phyloP scores from a whole-genome alignment of 2,888 invertebrate species.

The Sesamia inferens region DNA sequence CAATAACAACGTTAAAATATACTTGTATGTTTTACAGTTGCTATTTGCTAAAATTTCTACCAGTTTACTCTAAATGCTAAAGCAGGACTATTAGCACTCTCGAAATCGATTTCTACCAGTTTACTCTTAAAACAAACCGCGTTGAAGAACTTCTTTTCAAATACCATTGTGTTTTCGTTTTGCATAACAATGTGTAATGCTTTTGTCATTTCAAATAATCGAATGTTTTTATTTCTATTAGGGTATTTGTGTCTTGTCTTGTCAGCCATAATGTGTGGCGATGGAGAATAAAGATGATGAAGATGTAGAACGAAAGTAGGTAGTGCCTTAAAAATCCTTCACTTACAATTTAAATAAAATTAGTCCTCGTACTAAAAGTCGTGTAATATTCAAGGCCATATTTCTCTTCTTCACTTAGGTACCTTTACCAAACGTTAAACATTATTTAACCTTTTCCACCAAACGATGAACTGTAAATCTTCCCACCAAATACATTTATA shows the following conservation, averaged over 20 bases:
- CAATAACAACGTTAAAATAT: no score
- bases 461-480: slow-evolving; percentile 2
- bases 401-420: background rate
- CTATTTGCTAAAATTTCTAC: background rate
- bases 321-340: background rate
- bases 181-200: background rate
- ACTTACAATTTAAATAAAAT: background rate
- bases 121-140: background rate
- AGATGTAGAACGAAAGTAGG: no score
- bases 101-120: background rate
- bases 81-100: background rate
- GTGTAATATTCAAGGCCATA: background rate
- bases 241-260: no score
- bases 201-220: no score
- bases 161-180: background rate
- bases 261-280: no score
- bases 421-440: background rate
- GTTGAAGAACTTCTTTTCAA: background rate
- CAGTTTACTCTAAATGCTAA: no score
- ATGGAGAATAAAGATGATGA: no score
- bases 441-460: background rate
- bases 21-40: background rate
- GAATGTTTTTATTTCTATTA: no score
- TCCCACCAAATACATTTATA: slow-evolving; percentile 59
- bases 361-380: background rate